Percentiles rank a stretch among this genome's conserved stretches.
phyloP scores from a whole-genome alignment of 2,113 vertebrate species.

The Capricornis sumatraensis region DNA sequence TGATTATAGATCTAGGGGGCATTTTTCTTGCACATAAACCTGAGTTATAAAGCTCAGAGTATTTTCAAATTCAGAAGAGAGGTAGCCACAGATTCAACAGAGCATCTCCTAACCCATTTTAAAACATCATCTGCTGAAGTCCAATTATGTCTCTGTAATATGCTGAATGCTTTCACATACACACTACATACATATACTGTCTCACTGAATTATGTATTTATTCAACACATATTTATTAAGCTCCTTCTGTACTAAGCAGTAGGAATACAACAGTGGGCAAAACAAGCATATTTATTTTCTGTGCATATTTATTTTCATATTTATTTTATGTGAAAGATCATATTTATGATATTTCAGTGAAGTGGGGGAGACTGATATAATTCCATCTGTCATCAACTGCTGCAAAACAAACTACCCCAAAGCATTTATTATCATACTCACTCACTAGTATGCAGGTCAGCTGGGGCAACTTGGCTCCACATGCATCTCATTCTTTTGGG shows the following conservation, averaged over 20 bases:
- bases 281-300: neutral
- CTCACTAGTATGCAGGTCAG: neutral
- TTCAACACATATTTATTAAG: neutral
- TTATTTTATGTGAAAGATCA: no score
- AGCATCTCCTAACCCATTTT: neutral
- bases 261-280: neutral
- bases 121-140: constrained; percentile 37
- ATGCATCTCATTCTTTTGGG: neutral
- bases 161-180: neutral
- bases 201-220: neutral
- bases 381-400: neutral
- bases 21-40: constrained; percentile 39
- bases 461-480: neutral
- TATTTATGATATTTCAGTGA: neutral
- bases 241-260: neutral
- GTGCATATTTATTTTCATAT: no score
- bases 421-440: neutral
- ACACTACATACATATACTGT: neutral
- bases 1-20: constrained; percentile 9
- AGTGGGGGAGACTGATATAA: neutral
- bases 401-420: neutral
- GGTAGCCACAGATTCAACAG: neutral
- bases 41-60: constrained; percentile 26
- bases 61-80: constrained; percentile 42
- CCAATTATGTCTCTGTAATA: neutral